Percentiles rank a stretch among this genome's conserved stretches.
phyloP scores from a whole-genome alignment of 2,888 invertebrate species.

The Morinoia aosen region DNA sequence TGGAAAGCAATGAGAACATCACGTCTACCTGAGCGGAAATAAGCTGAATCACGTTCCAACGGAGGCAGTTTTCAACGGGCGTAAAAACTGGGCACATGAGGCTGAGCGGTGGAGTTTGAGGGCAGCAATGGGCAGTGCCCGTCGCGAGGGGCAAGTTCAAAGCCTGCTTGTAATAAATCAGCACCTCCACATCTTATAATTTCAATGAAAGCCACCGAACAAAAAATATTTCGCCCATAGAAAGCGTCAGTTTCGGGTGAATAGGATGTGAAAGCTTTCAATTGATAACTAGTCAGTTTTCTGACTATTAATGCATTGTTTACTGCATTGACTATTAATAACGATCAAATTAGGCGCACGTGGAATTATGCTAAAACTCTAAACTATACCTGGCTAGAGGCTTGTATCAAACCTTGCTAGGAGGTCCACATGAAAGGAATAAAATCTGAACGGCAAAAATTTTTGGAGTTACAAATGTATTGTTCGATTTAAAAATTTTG shows the following conservation, averaged over 20 bases:
- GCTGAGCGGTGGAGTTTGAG: no score
- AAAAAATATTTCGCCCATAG: not conserved
- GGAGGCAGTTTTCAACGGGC: not conserved
- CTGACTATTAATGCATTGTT: no score
- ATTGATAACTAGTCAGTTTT: not conserved
- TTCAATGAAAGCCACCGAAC: not conserved
- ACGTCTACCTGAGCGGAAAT: not conserved
- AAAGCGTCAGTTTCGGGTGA: not conserved
- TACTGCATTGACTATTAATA: not conserved
- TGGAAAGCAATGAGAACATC: not conserved
- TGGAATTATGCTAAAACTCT: no score
- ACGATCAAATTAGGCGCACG: no score
- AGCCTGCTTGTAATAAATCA: not conserved
- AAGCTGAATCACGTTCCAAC: not conserved
- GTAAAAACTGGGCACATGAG: not conserved
- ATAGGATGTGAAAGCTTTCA: not conserved
- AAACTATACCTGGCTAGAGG: no score
- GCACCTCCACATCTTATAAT: not conserved
- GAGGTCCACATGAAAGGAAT: no score
- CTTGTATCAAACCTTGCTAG: no score
- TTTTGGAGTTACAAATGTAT: no score
- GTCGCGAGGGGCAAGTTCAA: not conserved
- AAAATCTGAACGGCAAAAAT: no score
- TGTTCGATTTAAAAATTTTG: no score
- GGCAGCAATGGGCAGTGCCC: not conserved